Percentiles rank a stretch among this genome's conserved stretches.
These are phyloP conservation scores for Automeris io DNA, from an alignment of 2,888 invertebrate genomes.

Conservation along the genomic window DNA sequence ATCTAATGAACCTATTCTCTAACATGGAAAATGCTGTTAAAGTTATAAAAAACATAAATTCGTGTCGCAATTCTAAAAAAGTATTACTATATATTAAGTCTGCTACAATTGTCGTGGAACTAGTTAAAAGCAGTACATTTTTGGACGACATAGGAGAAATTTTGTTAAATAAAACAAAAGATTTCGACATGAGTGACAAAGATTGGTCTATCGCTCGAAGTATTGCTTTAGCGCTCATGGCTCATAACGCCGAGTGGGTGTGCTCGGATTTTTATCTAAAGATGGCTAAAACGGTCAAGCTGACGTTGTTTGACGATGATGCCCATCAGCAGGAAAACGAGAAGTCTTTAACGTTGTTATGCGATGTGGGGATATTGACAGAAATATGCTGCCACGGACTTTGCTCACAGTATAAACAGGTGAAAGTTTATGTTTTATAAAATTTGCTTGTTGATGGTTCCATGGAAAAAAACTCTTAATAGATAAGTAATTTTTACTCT, in stretches of 20 bases:
- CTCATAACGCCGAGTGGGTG: constrained; percentile 74
- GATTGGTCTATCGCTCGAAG: constrained; percentile 52
- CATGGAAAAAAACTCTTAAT: too few species aligned
- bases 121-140: constrained; percentile 75
- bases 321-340: constrained; percentile 53
- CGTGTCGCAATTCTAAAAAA: constrained; percentile 35
- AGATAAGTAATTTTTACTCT: too few species aligned
- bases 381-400: constrained; percentile 81
- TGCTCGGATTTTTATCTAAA: constrained; percentile 71
- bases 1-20: constrained; percentile 44
- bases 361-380: constrained; percentile 75
- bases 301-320: constrained; percentile 72
- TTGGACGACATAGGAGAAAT: constrained; percentile 62
- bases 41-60: constrained; percentile 50
- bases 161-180: constrained; percentile 43
- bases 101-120: constrained; percentile 74
- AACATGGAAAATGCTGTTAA: constrained; percentile 55
- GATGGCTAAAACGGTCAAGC: constrained; percentile 71
- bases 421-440: constrained; percentile 12
- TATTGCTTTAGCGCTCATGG: constrained; percentile 73
- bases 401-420: constrained; percentile 50
- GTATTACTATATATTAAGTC: constrained; percentile 67
- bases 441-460: too few species aligned
- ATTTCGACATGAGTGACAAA: constrained; percentile 44
- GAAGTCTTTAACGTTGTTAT: constrained; percentile 71